Evolutionary conservation across 2,888 invertebrate species (phyloP), one percentile per base, ranked within the genome.

Genomic region (Congeria kusceri): DNA sequence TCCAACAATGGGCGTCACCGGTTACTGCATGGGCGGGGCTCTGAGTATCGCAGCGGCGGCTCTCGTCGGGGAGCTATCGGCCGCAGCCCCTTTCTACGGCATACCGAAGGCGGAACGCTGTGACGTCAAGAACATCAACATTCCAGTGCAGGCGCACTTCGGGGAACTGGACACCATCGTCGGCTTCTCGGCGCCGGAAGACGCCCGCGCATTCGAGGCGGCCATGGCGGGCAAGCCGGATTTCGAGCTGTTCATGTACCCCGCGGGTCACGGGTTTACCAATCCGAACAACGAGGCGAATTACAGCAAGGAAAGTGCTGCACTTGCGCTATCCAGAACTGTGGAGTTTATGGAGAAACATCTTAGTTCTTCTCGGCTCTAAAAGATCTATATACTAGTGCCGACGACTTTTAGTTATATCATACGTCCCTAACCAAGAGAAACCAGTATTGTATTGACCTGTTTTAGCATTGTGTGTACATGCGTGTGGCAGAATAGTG

Each of bases 11-110:
- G 92, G 92, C 1, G 91, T 92, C 7, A 90, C 89, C 0, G 92
- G 92, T 4, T 92, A 91, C 84, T 92, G 92, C 71, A 91, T 92
- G 91, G 92, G 92, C n/a, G 92, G 92, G 3, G 92, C 92, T 9
- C 77, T 92, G 46, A 69, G 84, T 28, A 70, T 91, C 57, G 89
- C 89, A 0, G 85, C 89, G 0, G 92, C 91, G 0, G 87, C 82
- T 0, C 62, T 84, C 5, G 69, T 90, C 7, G 71, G 77, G 18
- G 90, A 90, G 25, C 79, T 91, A 7, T 87, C 86, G 29, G 92
- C 92, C 0, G 82, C 90, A 1, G 90, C 88, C 3, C 91, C 92
- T 0, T 92, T 92, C 79, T 92, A 92, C 56, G 92, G 92, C 2
- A 90, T 90, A 46, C 91, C 91, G 1, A 66, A 70, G 0, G 71